A percentile compares a stretch with the other conserved stretches of the same genome.
Conservation (phyloP, 2,113 vertebrate genomes). For the Sisor rabdophorus region DNA sequence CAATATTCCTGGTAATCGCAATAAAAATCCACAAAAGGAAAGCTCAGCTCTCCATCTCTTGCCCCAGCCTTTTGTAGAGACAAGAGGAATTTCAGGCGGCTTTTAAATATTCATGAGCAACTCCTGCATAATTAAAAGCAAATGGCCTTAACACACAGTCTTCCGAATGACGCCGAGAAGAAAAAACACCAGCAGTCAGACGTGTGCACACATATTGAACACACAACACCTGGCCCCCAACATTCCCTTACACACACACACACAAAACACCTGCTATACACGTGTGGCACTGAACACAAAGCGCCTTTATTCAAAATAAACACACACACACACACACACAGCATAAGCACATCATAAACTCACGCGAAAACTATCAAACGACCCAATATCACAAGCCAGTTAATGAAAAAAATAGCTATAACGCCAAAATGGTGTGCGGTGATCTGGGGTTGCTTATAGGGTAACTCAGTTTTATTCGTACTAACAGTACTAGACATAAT, state of each 20-base stretch:
- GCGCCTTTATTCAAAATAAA: neutral
- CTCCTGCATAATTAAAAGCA: slow-evolving; percentile 73
- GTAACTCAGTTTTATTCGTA: too few species aligned
- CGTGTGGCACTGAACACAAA: neutral
- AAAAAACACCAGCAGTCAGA: slow-evolving; percentile 50
- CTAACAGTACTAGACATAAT: too few species aligned
- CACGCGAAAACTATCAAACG: too few species aligned
- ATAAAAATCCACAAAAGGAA: neutral
- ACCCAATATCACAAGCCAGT: too few species aligned
- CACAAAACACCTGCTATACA: slow-evolving; percentile 19
- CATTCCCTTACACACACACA: slow-evolving; percentile 10
- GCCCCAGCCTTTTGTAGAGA: slow-evolving; percentile 43
- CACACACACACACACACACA: neutral
- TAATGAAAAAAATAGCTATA: too few species aligned
- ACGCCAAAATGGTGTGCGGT: too few species aligned
- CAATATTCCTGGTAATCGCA: neutral
- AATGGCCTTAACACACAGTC: slow-evolving; percentile 54
- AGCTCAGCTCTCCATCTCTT: slow-evolving; percentile 10
- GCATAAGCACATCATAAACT: too few species aligned
- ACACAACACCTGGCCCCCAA: slow-evolving; percentile 42
- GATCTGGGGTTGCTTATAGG: too few species aligned
- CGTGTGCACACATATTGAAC: slow-evolving; percentile 45
- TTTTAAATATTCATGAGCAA: slow-evolving; percentile 70
- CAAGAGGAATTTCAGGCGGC: slow-evolving; percentile 48
- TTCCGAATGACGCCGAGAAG: slow-evolving; percentile 55